Evolutionary conservation across 2,888 invertebrate species (phyloP), one percentile per base, ranked within the genome.

Genomic region (Philaethria dido): DNA sequence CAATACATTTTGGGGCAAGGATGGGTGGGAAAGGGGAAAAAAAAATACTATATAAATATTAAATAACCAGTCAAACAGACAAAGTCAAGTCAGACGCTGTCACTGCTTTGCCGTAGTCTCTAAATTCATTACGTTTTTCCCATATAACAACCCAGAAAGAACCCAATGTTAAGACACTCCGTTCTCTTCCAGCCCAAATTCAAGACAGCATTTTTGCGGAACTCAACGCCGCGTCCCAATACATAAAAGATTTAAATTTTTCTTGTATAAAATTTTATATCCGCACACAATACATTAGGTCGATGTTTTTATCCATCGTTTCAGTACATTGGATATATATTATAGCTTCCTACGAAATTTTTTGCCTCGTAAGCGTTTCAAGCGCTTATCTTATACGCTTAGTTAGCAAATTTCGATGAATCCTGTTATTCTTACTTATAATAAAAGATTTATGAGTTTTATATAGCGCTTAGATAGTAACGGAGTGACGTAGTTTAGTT

Each of bases 281-380:
- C 60, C 39, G 39, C 20, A 22, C n/a, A 62, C 66, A 55, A 42
- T 60, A 55, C 66, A 62, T 66, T 61, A 54, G 22, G 25, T 55
- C 25, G 66, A 55, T 44, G 62, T 39, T 45, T 62, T 66, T 62
- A 66, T 66, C 66, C 61, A 18, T 16, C 47, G 55, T 66, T 66
- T 54, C 62, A 18, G 55, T 47, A 66, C 66, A 66, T 66, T 66
- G 60, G 50, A 50, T 50, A 50, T n/a, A 44, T 60, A 29, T 22
- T 50, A 29, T 50, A 60, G 54, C 47, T 44, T 61, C 16, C 36
- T 55, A 5, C 5, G 48, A 33, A 33, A 14, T 48, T 62, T 66
- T 66, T 18, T n/a, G 44, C 20, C 20, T 9, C 14, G 55, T 39
- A 39, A 55, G 36, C 20, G 55, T 9, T 55, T 55, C 14, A 8